Base-by-base conservation (phyloP, 2,113 vertebrate genomes). In the Brachirus orientalis region DNA sequence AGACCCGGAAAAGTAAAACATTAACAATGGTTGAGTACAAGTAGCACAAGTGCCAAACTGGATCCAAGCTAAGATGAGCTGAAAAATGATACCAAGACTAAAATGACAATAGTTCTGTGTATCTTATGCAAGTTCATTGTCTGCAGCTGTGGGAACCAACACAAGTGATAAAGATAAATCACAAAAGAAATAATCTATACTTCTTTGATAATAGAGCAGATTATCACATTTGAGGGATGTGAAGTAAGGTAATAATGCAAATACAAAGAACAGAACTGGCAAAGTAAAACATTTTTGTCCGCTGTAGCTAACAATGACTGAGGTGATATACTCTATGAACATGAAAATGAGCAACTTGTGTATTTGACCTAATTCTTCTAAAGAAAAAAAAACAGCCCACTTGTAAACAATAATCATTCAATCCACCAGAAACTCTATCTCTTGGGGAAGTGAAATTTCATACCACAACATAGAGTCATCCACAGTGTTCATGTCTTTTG, bases 71-170 rank as follows among this genome's bases (percentile, higher is more conserved):
- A 22, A 64, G 28, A 59, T 17, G 45, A 56, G 9, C 1, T 37
- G 72, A 68, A 85, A 88, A 57, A 46, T 9, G 41, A 88, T 38
- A 79, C 52, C 56, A 43, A 9, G 16, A 50, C 59, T 80, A 68
- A 73, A 45, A 72, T 60, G 63, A 85, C 83, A 86, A 81, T 43
- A 56, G 69, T 12, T 16, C n/a, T 75, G 33, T 70, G 72, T 77
- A 72, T 40, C 63, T 79, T 71, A 45, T 64, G 22, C 47, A 8
- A 19, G 50, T 35, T 33, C 65, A 53, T 82, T 87, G 79, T 84
- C 35, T 77, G 58, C n/a, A 43, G 43, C 63, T 61, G 54, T 19
- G 55, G 74, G 80, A 83, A 79, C 70, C 36, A 16, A 75, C 33
- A 59, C 54, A 19, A 51, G 11, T n/a, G 75, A 53, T 52, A 77